These are phyloP conservation scores for Engystomops pustulosus DNA, from an alignment of 2,113 vertebrate genomes.

Conservation along the genomic window DNA sequence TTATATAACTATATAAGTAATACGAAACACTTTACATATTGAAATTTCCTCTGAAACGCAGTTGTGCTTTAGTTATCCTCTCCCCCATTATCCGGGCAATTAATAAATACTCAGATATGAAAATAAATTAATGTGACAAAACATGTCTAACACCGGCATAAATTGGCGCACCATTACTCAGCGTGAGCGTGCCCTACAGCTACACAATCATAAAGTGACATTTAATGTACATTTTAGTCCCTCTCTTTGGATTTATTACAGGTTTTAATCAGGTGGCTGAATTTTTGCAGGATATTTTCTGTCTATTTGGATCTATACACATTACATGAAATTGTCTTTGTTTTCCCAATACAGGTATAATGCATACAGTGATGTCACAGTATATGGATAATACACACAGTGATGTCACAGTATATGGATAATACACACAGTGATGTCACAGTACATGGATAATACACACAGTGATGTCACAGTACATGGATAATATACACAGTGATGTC, in stretches of 20 bases:
- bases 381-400: too few relatives aligned
- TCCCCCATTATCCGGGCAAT: not conserved
- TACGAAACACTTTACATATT: not conserved
- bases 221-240: constrained; percentile 4
- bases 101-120: constrained; percentile 16
- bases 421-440: too few relatives aligned
- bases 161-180: not conserved
- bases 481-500: too few relatives aligned
- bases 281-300: not conserved
- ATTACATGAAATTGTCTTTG: too few relatives aligned
- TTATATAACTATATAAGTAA: not conserved
- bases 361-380: too few relatives aligned
- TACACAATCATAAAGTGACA: not conserved
- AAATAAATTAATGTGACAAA: constrained; percentile 21
- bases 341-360: too few relatives aligned
- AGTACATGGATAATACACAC: too few relatives aligned
- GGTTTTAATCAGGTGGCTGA: constrained; percentile 40
- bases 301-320: too few relatives aligned
- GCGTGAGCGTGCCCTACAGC: not conserved
- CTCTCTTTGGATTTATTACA: constrained; percentile 61
- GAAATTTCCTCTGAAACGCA: not conserved
- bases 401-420: too few relatives aligned
- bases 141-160: not conserved
- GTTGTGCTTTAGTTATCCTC: not conserved
- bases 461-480: too few relatives aligned